These are phyloP conservation scores for Alloscopus bannaensis DNA, from an alignment of 2,888 invertebrate species.

Conservation along the genomic window DNA sequence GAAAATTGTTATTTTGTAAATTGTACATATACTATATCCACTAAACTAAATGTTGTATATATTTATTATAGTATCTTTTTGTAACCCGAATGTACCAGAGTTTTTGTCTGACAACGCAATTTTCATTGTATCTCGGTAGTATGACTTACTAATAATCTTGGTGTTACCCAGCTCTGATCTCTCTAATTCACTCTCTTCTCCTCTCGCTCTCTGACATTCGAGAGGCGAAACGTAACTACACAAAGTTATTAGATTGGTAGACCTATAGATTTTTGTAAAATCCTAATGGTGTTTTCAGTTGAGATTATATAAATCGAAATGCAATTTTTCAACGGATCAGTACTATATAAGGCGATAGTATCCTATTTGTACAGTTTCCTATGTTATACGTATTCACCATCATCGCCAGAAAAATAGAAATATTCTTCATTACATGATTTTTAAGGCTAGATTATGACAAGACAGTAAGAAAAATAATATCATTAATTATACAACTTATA, in stretches of 20 bases:
- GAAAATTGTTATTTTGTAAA: too few species aligned
- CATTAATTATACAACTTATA: too few species aligned
- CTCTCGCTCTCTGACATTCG: too few species aligned
- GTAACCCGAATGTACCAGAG: background rate
- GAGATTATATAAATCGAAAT: background rate
- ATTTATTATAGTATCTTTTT: background rate
- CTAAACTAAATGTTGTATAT: background rate
- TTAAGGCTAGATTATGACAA: background rate
- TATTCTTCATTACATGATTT: too few species aligned
- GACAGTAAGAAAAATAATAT: background rate
- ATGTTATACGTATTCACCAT: background rate
- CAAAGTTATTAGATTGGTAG: constrained; percentile 3
- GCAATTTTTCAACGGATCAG: background rate
- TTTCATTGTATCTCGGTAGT: background rate
- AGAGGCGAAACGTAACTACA: constrained; percentile 9
- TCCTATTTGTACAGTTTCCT: background rate
- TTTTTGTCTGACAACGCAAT: background rate
- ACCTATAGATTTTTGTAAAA: background rate
- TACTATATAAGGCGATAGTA: background rate
- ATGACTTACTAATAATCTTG: constrained; percentile 27
- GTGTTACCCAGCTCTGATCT: constrained; percentile 14
- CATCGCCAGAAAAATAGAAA: too few species aligned
- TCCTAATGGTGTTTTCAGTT: constrained; percentile 10
- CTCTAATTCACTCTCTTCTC: constrained; percentile 16
- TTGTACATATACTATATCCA: too few species aligned